A percentile compares a stretch with the other conserved stretches of the same genome.
These are phyloP conservation scores for Chaitophorus viminalis DNA, from an alignment of 2,888 invertebrate species.

Conservation along the genomic window DNA sequence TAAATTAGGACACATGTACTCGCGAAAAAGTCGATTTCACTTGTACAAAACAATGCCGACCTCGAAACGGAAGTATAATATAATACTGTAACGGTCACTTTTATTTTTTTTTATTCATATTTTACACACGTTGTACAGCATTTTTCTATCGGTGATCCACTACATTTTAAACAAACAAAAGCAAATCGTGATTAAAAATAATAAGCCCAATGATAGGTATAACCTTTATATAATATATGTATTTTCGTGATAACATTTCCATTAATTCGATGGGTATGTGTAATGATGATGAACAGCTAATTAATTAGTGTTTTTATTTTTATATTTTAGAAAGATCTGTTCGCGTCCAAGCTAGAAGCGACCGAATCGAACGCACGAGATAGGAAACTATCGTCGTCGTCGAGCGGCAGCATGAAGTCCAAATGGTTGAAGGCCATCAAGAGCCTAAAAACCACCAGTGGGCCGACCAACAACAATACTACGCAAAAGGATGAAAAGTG, in stretches of 20 bases:
- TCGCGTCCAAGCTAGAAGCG: constrained; percentile 78
- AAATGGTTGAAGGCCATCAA: constrained; percentile 98
- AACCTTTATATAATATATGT: too few species aligned
- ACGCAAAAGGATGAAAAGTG: constrained; percentile 74
- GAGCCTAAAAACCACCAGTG: constrained; percentile 82
- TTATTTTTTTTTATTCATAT: too few species aligned
- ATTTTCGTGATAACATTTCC: too few species aligned
- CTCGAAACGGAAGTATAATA: neutral
- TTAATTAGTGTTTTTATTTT: neutral
- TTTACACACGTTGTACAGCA: too few species aligned
- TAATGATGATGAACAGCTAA: too few species aligned
- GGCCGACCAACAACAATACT: constrained; percentile 71
- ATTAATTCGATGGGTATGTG: too few species aligned
- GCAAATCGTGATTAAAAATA: neutral
- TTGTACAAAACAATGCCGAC: neutral
- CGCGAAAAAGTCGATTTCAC: neutral
- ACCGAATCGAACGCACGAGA: constrained; percentile 75
- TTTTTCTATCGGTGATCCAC: too few species aligned
- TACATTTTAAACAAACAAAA: neutral
- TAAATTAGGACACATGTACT: too few species aligned
- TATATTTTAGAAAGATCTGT: constrained; percentile 79
- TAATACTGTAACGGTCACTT: too few species aligned
- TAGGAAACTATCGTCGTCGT: constrained; percentile 86
- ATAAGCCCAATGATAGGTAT: too few species aligned
- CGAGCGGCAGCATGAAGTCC: constrained; percentile 91